Percentiles rank a stretch among this genome's conserved stretches.
Evolutionary conservation across 2,888 invertebrate genomes (phyloP).

Genomic region (Hydrotaea cyrtoneurina): DNA sequence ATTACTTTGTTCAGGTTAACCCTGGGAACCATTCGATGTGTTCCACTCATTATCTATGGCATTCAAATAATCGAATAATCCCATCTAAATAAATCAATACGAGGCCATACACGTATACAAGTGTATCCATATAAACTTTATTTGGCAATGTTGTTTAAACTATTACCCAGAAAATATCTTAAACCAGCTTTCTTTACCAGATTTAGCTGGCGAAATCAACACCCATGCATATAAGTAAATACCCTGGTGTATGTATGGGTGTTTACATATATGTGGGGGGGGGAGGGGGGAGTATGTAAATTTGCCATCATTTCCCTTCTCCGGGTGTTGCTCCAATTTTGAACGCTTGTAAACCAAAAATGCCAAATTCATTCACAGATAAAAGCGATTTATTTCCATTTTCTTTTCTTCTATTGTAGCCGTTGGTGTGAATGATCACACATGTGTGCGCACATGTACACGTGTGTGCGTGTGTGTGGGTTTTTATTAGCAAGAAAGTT

Average conservation of each 20-base stretch:
- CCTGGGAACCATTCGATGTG: too few relatives aligned
- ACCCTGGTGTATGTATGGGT: background rate
- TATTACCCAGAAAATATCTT: background rate
- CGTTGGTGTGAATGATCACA: background rate
- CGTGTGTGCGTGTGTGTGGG: background rate
- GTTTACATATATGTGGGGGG: background rate
- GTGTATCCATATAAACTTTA: background rate
- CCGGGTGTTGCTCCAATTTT: background rate
- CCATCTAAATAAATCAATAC: background rate
- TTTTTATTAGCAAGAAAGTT: background rate
- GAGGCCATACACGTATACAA: too few relatives aligned
- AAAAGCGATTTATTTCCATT: conserved; percentile 47
- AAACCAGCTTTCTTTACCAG: background rate
- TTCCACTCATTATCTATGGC: background rate
- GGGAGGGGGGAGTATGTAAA: background rate
- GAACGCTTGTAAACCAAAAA: conserved; percentile 23
- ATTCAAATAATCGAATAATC: background rate
- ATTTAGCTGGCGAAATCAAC: conserved; percentile 1
- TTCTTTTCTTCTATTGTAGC: conserved; percentile 1
- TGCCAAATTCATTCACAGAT: conserved; percentile 42
- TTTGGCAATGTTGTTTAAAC: background rate
- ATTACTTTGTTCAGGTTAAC: too few relatives aligned
- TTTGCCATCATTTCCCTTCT: conserved; percentile 10
- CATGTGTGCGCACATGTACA: too few relatives aligned
- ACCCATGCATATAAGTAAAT: background rate